Percentiles rank a stretch among this genome's conserved stretches.
Evolutionary conservation across 2,888 invertebrate genomes (phyloP).

Genomic region (Diploptera punctata): DNA sequence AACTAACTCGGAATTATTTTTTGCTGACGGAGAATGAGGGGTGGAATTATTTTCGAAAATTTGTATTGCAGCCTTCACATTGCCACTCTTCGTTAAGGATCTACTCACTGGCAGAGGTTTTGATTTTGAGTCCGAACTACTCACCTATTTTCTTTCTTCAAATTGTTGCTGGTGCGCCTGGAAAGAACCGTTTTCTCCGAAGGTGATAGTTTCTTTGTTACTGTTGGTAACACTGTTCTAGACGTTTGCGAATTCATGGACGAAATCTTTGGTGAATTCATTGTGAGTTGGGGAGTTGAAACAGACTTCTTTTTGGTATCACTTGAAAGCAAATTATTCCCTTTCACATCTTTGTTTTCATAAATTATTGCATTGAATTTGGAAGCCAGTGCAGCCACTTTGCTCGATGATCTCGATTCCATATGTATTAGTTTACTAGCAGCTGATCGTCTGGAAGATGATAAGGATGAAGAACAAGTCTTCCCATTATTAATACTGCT

Average conservation of each 20-base stretch:
- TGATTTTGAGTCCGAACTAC: not conserved
- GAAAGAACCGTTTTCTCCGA: not conserved
- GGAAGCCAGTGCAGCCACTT: conserved; percentile 71
- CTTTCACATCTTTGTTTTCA: conserved; percentile 47
- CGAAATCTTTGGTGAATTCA: conserved; percentile 47
- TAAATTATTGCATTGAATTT: conserved; percentile 71
- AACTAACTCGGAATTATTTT: not conserved
- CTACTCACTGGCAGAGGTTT: not conserved
- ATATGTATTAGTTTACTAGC: conserved; percentile 54
- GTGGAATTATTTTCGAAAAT: conserved; percentile 51
- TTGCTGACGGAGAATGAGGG: not conserved
- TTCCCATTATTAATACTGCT: conserved; percentile 57
- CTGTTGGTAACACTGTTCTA: not conserved
- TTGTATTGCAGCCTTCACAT: conserved; percentile 52
- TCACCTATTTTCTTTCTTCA: not conserved
- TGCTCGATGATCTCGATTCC: conserved; percentile 50
- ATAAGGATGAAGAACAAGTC: conserved; percentile 53
- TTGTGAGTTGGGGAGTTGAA: not conserved
- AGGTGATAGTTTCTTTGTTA: not conserved
- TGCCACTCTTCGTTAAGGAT: conserved; percentile 42
- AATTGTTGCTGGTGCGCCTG: not conserved
- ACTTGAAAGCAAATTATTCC: conserved; percentile 40
- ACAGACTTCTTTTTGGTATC: conserved; percentile 37
- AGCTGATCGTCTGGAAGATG: not conserved
- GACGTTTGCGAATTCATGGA: no score